Evolutionary conservation across 1,140 invertebrate genomes (phyloP).

Genomic region (Hypothenemus hampei): DNA sequence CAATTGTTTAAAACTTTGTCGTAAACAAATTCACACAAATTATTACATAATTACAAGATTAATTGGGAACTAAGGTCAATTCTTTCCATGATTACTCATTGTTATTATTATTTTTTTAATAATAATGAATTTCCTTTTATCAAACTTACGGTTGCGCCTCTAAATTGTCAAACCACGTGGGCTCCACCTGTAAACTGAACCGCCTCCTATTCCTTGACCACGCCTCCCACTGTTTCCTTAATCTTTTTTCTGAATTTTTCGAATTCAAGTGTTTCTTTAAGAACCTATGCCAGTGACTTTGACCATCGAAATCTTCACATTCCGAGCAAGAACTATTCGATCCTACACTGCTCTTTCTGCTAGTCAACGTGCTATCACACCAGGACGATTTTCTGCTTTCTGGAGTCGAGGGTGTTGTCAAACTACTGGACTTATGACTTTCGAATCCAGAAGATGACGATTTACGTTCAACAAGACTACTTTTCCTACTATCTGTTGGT

Average conservation of each 20-base stretch:
- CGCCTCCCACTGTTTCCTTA: constrained; percentile 53
- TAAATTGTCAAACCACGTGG: constrained; percentile 16
- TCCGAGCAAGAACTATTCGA: constrained; percentile 54
- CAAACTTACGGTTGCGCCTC: constrained; percentile 37
- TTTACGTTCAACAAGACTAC: constrained; percentile 32
- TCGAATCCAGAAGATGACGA: constrained; percentile 35
- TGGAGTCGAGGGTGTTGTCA: constrained; percentile 36
- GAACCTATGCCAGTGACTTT: constrained; percentile 53
- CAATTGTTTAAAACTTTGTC: too few relatives aligned
- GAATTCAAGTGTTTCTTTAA: constrained; percentile 53
- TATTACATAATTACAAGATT: too few relatives aligned
- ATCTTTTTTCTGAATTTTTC: constrained; percentile 50
- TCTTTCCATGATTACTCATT: too few relatives aligned
- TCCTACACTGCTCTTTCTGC: constrained; percentile 51
- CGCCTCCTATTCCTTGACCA: constrained; percentile 53
- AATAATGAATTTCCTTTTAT: too few relatives aligned
- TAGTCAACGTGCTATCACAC: constrained; percentile 36
- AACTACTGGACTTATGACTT: constrained; percentile 38
- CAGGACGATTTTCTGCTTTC: constrained; percentile 36
- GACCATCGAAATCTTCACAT: constrained; percentile 48
- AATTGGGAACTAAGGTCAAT: too few relatives aligned
- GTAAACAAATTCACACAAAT: too few relatives aligned
- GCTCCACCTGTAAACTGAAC: constrained; percentile 35
- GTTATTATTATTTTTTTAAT: too few relatives aligned
- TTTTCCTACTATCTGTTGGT: constrained; percentile 39